Evolutionary conservation across 2,888 invertebrate species (phyloP), one percentile per base, ranked within the genome.

Genomic region (Axea sp.): DNA sequence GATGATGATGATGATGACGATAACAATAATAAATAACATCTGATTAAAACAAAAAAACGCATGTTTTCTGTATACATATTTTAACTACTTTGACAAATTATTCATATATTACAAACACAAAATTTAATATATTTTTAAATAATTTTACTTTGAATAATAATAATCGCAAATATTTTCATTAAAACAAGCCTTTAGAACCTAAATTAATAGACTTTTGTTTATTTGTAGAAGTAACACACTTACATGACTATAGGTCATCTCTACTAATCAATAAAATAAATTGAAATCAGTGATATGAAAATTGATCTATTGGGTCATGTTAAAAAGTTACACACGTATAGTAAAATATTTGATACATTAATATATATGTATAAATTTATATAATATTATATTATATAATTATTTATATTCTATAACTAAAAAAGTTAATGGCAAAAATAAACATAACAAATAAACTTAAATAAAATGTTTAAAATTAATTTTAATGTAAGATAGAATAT

Each of bases 201-300:
- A 64, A 51, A 43, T 37, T 65, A 53, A 35, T 43, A 53, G 15
- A 53, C 33, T 11, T 62, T 37, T 51, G 6, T 33, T 35, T 24
- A 45, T 45, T 53, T 24, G 39, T 43, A 43, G 30, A 33, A 22
- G 35, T 65, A 65, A 65, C 65, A 47, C 45, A 14, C 35, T 64
- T 45, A 64, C 43, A 51, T 41, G 65, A 15, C 65, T 65, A 45
- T 65, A 65, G 53, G 65, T 53, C 65, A 65, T 28, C 45, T n/a
- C 45, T 30, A 65, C 43, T 65, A 55, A 65, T 65, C 65, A 65
- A 65, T 65, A 53, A 65, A 53, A 65, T 65, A 55, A 53, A 65
- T 65, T 65, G 45, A 65, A 65, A 65, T 65, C 65, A 65, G 53
- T 45, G 53, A 65, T 65, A 53, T 28, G 65, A 55, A 65, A 65